Evolutionary conservation across 1,140 invertebrate genomes (phyloP), one percentile per base, ranked within the genome.

Genomic region (Orchesella cincta): DNA sequence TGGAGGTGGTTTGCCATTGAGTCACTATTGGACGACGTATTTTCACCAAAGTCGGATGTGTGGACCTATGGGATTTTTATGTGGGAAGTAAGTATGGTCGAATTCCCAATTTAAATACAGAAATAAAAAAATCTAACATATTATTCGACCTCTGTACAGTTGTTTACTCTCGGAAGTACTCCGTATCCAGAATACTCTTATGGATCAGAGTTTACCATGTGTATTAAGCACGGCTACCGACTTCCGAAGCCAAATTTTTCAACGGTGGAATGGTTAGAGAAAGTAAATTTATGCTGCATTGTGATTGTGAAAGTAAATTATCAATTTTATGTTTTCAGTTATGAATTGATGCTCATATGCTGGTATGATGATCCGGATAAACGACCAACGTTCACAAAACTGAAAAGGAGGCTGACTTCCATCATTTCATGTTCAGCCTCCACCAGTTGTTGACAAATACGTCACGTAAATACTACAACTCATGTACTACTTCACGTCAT

Each of bases 41-140:
- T 73, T 35, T 23, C 14, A 8, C 8, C 36, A 8, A 8, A 36
- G 36, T 73, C 71, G 1, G 71, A 73, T 23, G 39, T 73, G 20
- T 73, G 71, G 71, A 51, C 34, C 5, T 73, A 23, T 28, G 71
- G 71, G 26, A 35, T 73, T 14, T 73, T 73, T 31, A 73, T 73
- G 71, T 73, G 71, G 71, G 71, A 73, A 23, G 71, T 73, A n/a
- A n/a, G n/a, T n/a, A n/a, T 51, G n/a, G n/a, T n/a, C n/a, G n/a
- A n/a, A n/a, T n/a, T n/a, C n/a, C n/a, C n/a, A n/a, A n/a, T n/a
- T n/a, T n/a, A n/a, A n/a, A n/a, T n/a, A n/a, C n/a, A n/a, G n/a
- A n/a, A n/a, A n/a, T n/a, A n/a, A n/a, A n/a, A n/a, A n/a, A n/a
- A n/a, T n/a, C n/a, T n/a, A n/a, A n/a, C n/a, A n/a, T n/a, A n/a